Percentiles rank a stretch among this genome's conserved stretches.
These are phyloP conservation scores for Cephus runcator DNA, from an alignment of 2,888 invertebrate species.

Conservation along the genomic window DNA sequence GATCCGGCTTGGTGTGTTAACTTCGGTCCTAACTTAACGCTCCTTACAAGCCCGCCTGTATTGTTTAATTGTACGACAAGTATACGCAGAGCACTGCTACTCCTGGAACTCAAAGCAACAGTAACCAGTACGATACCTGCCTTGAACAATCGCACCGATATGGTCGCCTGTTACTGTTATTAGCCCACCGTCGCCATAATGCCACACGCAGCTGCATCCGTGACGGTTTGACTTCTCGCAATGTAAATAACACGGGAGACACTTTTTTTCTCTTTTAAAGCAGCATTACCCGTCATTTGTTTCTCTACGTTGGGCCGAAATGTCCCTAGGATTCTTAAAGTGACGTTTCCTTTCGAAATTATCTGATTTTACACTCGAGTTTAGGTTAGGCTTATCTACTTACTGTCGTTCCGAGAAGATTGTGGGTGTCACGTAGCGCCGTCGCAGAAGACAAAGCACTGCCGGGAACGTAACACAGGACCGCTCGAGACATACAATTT, in stretches of 20 bases:
- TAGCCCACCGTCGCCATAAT: background rate
- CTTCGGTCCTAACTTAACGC: conserved; percentile 9
- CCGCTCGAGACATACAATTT: background rate
- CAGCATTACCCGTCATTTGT: background rate
- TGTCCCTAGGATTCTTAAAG: background rate
- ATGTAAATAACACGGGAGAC: background rate
- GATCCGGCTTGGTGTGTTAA: conserved; percentile 4
- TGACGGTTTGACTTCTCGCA: background rate
- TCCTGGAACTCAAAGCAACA: background rate
- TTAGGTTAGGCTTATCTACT: background rate
- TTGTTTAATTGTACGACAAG: conserved; percentile 8
- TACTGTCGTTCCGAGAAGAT: background rate
- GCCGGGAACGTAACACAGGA: background rate
- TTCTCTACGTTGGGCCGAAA: background rate
- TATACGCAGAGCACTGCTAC: background rate
- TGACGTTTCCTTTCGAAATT: background rate
- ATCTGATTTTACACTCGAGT: background rate
- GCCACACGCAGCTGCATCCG: background rate
- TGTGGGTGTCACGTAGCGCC: background rate
- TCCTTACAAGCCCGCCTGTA: background rate
- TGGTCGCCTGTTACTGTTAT: background rate
- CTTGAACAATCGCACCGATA: background rate
- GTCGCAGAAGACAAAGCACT: background rate
- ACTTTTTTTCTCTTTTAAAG: too few relatives aligned
- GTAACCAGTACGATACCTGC: background rate